Evolutionary conservation across 2,113 vertebrate genomes (phyloP).

Genomic region (Mobula hypostoma): DNA sequence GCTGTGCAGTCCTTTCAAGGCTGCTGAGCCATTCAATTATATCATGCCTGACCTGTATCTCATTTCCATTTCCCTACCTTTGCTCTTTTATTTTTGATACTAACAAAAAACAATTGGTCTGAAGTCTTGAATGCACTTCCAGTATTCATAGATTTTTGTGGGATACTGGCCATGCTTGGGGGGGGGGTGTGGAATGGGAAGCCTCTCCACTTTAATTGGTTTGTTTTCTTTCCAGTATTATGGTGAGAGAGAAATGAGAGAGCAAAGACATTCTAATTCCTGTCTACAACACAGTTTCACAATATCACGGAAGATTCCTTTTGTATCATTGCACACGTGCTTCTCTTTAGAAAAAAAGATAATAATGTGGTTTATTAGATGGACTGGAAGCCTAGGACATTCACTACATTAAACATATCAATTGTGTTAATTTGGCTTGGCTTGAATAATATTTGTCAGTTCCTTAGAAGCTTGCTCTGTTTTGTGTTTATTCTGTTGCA

Average conservation of each 20-base stretch:
- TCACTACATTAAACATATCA: too few species aligned
- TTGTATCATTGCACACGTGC: too few species aligned
- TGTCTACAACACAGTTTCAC: background rate
- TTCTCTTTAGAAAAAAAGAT: too few species aligned
- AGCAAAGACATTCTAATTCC: background rate
- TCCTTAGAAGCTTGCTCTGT: background rate
- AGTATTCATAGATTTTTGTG: too few species aligned
- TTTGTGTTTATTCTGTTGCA: background rate
- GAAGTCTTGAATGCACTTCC: too few species aligned
- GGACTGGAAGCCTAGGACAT: too few species aligned
- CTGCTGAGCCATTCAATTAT: background rate
- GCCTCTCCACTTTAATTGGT: background rate
- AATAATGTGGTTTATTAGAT: too few species aligned
- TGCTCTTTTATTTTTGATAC: too few species aligned
- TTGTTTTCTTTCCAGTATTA: background rate
- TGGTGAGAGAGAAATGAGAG: background rate
- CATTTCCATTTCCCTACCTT: background rate
- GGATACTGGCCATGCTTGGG: too few species aligned
- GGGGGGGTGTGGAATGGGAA: background rate
- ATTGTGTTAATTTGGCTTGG: background rate
- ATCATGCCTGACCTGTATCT: background rate
- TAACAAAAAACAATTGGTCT: too few species aligned
- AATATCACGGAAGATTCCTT: background rate
- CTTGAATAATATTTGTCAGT: background rate
- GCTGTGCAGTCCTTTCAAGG: background rate